Conservation (phyloP, 2,888 invertebrate species). For the Euproctis similis region DNA sequence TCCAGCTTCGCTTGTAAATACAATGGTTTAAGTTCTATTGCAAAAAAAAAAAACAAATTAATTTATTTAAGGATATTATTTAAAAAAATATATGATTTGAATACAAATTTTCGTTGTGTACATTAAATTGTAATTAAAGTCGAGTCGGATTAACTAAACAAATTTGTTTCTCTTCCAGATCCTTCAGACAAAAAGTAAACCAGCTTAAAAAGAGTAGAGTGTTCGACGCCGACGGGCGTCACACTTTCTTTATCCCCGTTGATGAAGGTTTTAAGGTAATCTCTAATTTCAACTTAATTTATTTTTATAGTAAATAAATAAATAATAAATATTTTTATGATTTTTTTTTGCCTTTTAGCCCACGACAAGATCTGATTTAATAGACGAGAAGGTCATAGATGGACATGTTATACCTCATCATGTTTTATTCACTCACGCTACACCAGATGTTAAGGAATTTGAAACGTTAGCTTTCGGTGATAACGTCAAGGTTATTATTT, state of each 20-base stretch:
- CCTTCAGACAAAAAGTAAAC: conserved; percentile 85
- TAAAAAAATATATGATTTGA: too few species aligned
- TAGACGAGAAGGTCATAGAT: conserved; percentile 90
- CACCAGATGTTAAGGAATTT: conserved; percentile 82
- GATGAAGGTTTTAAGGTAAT: conserved; percentile 91
- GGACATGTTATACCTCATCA: conserved; percentile 92
- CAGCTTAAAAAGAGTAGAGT: conserved; percentile 83
- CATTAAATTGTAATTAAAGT: too few species aligned
- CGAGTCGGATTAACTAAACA: not conserved
- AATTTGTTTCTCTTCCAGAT: conserved; percentile 64
- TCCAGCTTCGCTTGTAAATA: too few species aligned
- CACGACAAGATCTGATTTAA: conserved; percentile 81
- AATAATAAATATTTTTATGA: not conserved
- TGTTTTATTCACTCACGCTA: conserved; percentile 90
- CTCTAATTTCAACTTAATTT: conserved; percentile 4
- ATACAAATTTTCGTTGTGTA: too few species aligned
- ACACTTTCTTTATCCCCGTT: conserved; percentile 93
- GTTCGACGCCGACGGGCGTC: conserved; percentile 85
- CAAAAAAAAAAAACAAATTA: too few species aligned
- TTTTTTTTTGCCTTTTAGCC: conserved; percentile 59
- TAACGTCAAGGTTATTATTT: conserved; percentile 87
- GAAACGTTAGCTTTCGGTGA: conserved; percentile 89
- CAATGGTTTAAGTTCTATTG: too few species aligned
- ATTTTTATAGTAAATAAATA: conserved; percentile 4
- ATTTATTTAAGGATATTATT: too few species aligned